Evolutionary conservation across 37 sponge, comb jelly and placozoan species (phyloP).

Genomic region (Crambe crambe): DNA sequence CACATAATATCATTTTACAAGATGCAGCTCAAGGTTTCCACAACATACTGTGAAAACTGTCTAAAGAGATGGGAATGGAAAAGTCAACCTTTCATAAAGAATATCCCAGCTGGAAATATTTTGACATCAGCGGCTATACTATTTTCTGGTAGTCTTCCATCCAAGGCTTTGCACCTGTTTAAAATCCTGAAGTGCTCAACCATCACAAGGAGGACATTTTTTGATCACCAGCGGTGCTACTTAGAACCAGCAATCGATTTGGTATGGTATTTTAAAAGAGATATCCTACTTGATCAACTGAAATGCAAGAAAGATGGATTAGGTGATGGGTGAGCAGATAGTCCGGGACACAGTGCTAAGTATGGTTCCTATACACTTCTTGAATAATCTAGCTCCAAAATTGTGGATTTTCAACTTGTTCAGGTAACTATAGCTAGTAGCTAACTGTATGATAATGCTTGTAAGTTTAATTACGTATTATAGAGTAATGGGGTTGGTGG

Average conservation of each 20-base stretch:
- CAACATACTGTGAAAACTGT: too few relatives aligned
- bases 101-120: not conserved
- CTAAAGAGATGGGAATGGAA: too few relatives aligned
- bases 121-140: not conserved
- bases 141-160: conserved; percentile 48
- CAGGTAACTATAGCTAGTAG: not conserved
- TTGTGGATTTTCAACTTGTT: conserved; percentile 59
- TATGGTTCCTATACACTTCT: conserved; percentile 60
- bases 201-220: conserved; percentile 38
- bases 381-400: conserved; percentile 31
- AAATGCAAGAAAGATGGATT: conserved; percentile 7
- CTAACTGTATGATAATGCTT: not conserved
- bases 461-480: not conserved
- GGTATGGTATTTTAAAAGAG: conserved; percentile 34
- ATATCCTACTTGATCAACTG: not conserved
- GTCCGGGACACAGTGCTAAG: conserved; percentile 74
- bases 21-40: too few relatives aligned
- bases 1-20: too few relatives aligned
- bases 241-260: conserved; percentile 22
- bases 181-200: conserved; percentile 15
- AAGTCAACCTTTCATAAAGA: not conserved
- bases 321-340: conserved; percentile 71
- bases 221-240: conserved; percentile 39
- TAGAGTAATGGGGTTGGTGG: conserved; percentile 44
- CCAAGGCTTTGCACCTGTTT: conserved; percentile 42